Evolutionary conservation across 2,888 invertebrate species (phyloP).

Genomic region (Microplitis manilae): DNA sequence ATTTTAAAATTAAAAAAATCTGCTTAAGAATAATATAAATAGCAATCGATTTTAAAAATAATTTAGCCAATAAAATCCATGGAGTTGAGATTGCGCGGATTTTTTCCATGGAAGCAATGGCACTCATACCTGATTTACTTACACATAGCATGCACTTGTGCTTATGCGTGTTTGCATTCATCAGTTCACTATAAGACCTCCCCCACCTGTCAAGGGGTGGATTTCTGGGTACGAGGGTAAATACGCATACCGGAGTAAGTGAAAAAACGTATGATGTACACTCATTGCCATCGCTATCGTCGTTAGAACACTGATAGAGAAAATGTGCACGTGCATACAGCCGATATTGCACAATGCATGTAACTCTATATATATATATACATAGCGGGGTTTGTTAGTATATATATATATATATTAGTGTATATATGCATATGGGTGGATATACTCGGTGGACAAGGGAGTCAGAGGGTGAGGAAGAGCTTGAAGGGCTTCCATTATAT

Average conservation of each 20-base stretch:
- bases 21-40: too few species aligned
- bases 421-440: constrained; percentile 43
- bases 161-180: constrained; percentile 67
- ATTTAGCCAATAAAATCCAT: too few species aligned
- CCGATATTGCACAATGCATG: constrained; percentile 18
- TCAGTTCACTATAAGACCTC: constrained; percentile 52
- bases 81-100: neutral
- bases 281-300: neutral
- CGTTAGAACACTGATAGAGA: constrained; percentile 37
- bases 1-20: too few species aligned
- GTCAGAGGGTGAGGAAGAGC: constrained; percentile 55
- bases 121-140: constrained; percentile 10
- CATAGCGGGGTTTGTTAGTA: constrained; percentile 18
- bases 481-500: constrained; percentile 70
- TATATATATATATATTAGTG: constrained; percentile 44
- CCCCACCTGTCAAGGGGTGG: constrained; percentile 60
- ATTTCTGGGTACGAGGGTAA: constrained; percentile 61
- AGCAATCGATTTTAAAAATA: too few species aligned
- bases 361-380: constrained; percentile 35
- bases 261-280: neutral
- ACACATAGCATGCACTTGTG: constrained; percentile 36
- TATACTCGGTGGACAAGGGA: constrained; percentile 36
- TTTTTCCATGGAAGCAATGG: constrained; percentile 5
- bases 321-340: constrained; percentile 8
- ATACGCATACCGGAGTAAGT: constrained; percentile 33